These are phyloP conservation scores for Caenorhabditis briggsae DNA, from an alignment of 1,140 invertebrate species.

Conservation along the genomic window DNA sequence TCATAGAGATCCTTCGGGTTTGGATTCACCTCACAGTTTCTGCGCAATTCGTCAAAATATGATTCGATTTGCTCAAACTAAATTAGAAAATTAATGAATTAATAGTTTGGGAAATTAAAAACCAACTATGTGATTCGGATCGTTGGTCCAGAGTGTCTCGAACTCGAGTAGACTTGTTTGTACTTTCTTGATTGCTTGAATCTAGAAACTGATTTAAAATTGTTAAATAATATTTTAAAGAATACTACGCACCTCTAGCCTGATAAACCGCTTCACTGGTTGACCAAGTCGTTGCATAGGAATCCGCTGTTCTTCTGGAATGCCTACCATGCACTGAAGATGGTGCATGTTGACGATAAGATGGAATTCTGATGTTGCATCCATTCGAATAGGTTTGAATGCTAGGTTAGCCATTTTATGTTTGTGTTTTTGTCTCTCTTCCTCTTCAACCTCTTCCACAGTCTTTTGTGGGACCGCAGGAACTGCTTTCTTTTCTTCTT, in stretches of 20 bases:
- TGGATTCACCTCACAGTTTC: too few relatives aligned
- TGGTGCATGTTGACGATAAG: background rate
- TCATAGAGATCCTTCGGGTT: background rate
- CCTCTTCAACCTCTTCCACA: too few relatives aligned
- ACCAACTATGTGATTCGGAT: background rate
- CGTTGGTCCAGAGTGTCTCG: background rate
- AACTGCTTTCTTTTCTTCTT: too few relatives aligned
- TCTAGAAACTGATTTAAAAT: too few relatives aligned
- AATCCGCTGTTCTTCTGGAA: background rate
- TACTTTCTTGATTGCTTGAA: too few relatives aligned
- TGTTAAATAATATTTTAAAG: too few relatives aligned
- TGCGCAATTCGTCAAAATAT: background rate
- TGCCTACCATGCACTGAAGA: background rate
- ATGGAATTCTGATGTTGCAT: conserved; percentile 29
- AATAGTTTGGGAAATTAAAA: too few relatives aligned
- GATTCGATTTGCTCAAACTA: background rate
- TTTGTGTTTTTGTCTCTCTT: background rate
- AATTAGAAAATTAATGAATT: too few relatives aligned
- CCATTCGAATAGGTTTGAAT: background rate
- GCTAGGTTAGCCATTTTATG: background rate
- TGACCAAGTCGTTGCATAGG: background rate
- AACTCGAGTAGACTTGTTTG: too few relatives aligned
- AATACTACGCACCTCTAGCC: background rate
- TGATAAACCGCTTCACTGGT: background rate
- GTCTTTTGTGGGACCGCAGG: too few relatives aligned